Evolutionary conservation across 2,888 invertebrate species (phyloP), one percentile per base, ranked within the genome.

Genomic region (Lithophane leautieri): DNA sequence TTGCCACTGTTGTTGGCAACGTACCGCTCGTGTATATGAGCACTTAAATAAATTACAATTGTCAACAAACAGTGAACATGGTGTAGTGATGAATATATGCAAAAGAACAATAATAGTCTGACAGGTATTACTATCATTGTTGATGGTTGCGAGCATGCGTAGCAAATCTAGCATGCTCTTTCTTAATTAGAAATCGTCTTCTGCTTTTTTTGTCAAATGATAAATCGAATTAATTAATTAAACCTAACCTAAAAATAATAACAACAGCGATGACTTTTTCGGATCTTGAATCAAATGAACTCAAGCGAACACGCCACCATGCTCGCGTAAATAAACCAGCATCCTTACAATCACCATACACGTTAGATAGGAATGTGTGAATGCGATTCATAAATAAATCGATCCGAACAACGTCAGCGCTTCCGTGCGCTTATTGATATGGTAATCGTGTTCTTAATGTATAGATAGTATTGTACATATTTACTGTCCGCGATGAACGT

Each of bases 381-480:
- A 88, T 90, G 86, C 85, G 83, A 85, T 89, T 88, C 88, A 86
- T 90, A 90, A 88, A 90, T 90, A 90, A 89, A 89, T 90, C 91
- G 84, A 84, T 88, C 88, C 67, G 52, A 75, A 80, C 78, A 70
- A 79, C 86, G 83, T 84, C 86, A 82, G 80, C 73, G 89, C 90
- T 89, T 87, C 90, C 89, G 87, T 81, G 84, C 89, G 73, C 88
- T 88, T 89, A 89, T 89, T 89, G 89, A 86, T 89, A 87, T 89
- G 88, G 86, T 85, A 87, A 89, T 86, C 76, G 58, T 78, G 82
- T 73, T 69, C 75, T 79, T 86, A 89, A 86, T 84, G 79, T 74
- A 72, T 54, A 58, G 40, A 72, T 54, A 58, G 40, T 68, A 74
- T 84, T 83, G 79, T 86, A 79, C 54, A 56, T 72, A 60, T 34